Evolutionary conservation across 2,113 vertebrate species (phyloP).

Genomic region (Gopherus evgoodei): DNA sequence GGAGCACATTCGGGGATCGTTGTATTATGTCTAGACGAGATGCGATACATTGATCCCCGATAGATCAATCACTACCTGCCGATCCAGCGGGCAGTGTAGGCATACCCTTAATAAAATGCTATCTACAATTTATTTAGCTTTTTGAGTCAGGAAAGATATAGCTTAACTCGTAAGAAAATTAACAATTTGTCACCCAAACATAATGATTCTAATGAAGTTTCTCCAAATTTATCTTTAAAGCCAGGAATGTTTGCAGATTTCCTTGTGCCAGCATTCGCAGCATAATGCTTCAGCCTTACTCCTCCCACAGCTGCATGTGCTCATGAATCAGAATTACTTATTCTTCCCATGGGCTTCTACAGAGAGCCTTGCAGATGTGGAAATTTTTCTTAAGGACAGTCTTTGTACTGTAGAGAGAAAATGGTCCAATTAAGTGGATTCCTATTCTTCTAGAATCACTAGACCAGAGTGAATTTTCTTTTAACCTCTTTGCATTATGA

Average conservation of each 20-base stretch:
- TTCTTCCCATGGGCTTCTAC: background rate
- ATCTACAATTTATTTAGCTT: background rate
- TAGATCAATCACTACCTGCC: no score
- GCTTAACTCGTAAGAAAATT: background rate
- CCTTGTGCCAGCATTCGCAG: background rate
- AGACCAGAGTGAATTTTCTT: background rate
- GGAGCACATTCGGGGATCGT: no score
- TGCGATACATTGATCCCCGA: no score
- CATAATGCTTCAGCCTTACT: background rate
- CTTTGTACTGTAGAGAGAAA: slow-evolving; percentile 1
- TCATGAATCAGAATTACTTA: background rate
- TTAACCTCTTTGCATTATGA: background rate
- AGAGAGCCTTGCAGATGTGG: background rate
- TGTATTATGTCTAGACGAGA: no score
- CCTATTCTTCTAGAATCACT: background rate
- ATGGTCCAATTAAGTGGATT: background rate
- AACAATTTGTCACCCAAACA: background rate
- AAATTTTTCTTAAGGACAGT: slow-evolving; percentile 19
- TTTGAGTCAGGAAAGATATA: background rate
- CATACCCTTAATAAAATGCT: background rate
- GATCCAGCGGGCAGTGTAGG: no score
- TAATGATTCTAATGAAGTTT: rapidly evolving
- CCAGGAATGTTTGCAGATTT: background rate
- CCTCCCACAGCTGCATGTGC: background rate
- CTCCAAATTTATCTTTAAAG: background rate